Evolutionary conservation across 2,113 vertebrate genomes (phyloP).

Genomic region (Tetraodon nigroviridis): DNA sequence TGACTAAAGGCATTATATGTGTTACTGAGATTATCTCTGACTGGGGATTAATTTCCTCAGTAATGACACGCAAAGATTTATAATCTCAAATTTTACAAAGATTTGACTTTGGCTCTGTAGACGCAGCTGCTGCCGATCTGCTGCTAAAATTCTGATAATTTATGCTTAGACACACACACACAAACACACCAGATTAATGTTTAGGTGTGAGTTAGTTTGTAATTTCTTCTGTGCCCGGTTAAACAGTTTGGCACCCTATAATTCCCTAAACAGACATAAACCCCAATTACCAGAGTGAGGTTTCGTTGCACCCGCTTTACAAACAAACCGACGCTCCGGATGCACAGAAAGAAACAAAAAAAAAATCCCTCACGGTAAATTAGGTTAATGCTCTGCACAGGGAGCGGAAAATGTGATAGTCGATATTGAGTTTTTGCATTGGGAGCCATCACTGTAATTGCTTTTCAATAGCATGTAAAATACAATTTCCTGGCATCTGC

Average conservation of each 20-base stretch:
- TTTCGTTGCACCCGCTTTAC: constrained; percentile 26
- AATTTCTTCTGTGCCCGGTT: constrained; percentile 24
- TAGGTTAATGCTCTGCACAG: constrained; percentile 13
- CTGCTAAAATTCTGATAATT: no score
- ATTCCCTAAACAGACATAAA: constrained; percentile 49
- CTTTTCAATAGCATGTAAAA: constrained; percentile 1
- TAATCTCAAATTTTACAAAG: constrained; percentile 3
- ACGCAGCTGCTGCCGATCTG: no score
- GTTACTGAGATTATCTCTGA: constrained; percentile 10
- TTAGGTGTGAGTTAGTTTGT: not conserved
- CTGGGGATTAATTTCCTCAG: constrained; percentile 9
- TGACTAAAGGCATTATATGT: not conserved
- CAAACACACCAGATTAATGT: no score
- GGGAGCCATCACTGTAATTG: constrained; percentile 1
- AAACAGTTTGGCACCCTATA: constrained; percentile 33
- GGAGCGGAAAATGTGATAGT: constrained; percentile 19
- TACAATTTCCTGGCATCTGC: no score
- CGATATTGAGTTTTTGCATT: constrained; percentile 24
- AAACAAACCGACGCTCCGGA: constrained; percentile 11
- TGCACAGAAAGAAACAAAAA: not conserved
- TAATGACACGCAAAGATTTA: not conserved
- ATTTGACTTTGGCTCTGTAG: not conserved
- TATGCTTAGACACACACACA: not conserved
- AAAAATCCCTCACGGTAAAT: constrained; percentile 8
- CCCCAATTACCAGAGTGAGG: constrained; percentile 37